Evolutionary conservation across 2,113 vertebrate species (phyloP).

Genomic region (Pteruthius melanotis): DNA sequence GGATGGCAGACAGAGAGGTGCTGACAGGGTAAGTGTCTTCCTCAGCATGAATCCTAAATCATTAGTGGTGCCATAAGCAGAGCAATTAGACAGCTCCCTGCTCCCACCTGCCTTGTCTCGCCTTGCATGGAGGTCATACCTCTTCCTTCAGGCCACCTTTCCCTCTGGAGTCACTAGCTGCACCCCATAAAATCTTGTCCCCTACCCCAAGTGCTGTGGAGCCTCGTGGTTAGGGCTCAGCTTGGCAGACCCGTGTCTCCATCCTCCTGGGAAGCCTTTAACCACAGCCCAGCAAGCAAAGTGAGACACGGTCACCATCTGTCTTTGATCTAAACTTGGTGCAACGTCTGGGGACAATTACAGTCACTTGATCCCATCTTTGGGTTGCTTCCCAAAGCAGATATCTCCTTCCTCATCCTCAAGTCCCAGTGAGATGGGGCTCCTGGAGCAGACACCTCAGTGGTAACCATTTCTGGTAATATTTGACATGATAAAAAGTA

Average conservation of each 20-base stretch:
- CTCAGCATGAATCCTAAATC: neutral
- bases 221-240: fast-evolving
- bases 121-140: neutral
- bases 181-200: neutral
- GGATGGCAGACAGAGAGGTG: neutral
- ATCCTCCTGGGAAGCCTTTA: neutral
- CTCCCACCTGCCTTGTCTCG: neutral
- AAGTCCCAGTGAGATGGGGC: neutral
- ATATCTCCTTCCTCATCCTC: neutral
- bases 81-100: neutral
- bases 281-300: neutral
- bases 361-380: neutral
- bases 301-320: neutral
- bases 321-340: neutral
- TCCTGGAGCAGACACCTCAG: neutral
- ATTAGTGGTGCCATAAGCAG: neutral
- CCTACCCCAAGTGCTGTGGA: neutral
- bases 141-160: neutral
- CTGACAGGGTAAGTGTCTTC: neutral
- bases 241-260: neutral
- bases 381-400: neutral
- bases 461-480: neutral
- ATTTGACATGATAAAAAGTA: neutral
- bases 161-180: neutral
- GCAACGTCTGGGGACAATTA: neutral